A percentile compares a stretch with the other conserved stretches of the same genome.
phyloP scores from a whole-genome alignment of 2,113 vertebrate genomes.

The Ptilonorhynchus violaceus region DNA sequence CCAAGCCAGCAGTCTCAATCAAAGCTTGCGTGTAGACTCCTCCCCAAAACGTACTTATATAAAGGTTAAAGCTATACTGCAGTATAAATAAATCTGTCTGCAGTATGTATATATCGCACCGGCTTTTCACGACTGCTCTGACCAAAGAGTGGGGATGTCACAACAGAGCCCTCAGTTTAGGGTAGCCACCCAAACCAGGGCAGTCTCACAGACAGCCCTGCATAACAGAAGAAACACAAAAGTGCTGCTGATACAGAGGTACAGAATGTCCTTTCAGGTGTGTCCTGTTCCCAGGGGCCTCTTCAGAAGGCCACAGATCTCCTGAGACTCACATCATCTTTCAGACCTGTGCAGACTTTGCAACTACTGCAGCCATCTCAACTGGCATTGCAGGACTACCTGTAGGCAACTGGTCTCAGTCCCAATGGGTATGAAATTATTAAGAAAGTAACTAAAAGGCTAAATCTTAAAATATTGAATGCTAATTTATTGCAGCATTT shows the following conservation, averaged over 20 bases:
- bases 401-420: background rate
- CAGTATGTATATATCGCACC: background rate
- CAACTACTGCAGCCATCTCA: background rate
- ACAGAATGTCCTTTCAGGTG: background rate
- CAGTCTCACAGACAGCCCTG: background rate
- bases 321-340: background rate
- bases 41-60: background rate
- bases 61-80: background rate
- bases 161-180: background rate
- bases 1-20: background rate
- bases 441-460: background rate
- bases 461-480: background rate
- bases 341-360: background rate
- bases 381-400: no score
- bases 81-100: background rate
- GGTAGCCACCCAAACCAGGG: background rate
- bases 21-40: background rate
- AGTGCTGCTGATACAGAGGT: background rate
- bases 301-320: background rate
- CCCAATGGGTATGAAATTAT: background rate
- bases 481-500: background rate
- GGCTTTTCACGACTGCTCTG: background rate
- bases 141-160: background rate
- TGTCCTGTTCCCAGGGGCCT: background rate
- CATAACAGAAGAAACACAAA: background rate